Evolutionary conservation across 2,113 vertebrate genomes (phyloP), one percentile per base, ranked within the genome.

Genomic region (Orthonyx spaldingii): DNA sequence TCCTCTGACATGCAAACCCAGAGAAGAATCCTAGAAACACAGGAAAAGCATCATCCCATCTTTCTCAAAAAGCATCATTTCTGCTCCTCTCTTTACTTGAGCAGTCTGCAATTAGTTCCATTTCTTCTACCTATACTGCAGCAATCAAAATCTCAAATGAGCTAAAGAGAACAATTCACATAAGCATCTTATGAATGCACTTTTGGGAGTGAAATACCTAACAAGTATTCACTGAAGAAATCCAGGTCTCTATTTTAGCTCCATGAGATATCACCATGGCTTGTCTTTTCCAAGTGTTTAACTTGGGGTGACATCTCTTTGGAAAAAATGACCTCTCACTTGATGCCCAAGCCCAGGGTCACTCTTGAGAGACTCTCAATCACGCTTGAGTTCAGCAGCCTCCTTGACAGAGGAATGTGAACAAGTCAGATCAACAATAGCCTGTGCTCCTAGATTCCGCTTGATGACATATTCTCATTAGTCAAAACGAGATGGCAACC

Each of bases 211-310:
- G 33, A 92, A 77, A 93, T 18, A 89, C 9, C 2, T 37, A 75
- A 89, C 13, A 65, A 70, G 28, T n/a, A 83, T 33, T 77, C 64
- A 46, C 23, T 69, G 71, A 92, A 90, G 41, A 90, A 66, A 89
- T 53, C 11, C 53, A 77, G 57, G 39, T 90, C 84, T 52, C 41
- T 71, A 39, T 39, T 81, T 95, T 61, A 53, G 30, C 39, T 61
- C 52, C 76, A 78, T 33, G 13, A 79, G 9, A 30, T 84, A 93
- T 60, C 65, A 82, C 61, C 44, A 26, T 32, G 32, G 44, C 44
- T 76, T 77, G 59, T 85, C 69, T 89, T 77, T 89, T 84, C 64
- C 42, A 91, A 93, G 66, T 89, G 71, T 91, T 88, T 94, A 95
- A 96, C 80, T 35, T 53, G 63, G 52, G 64, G 27, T 93, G 79